phyloP scores from a whole-genome alignment of 2,888 invertebrate species.

The Chaitophorus viminalis region DNA sequence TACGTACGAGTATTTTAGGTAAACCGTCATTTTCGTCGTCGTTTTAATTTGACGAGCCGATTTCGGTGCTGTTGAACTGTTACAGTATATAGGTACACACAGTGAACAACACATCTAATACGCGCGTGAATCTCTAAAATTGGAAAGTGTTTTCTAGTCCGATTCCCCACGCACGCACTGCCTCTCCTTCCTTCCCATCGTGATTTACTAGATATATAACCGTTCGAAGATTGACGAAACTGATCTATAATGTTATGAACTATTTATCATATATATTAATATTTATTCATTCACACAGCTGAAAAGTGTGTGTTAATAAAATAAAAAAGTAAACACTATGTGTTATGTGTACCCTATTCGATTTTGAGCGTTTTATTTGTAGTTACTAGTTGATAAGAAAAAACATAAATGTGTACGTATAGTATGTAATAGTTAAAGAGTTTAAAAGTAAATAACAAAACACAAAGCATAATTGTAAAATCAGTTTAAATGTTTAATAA shows the following conservation, averaged over 20 bases:
- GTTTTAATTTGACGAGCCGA: not conserved
- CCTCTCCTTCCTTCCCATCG: not conserved
- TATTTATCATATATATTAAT: too few species aligned
- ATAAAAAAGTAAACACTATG: not conserved
- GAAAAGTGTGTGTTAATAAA: not conserved
- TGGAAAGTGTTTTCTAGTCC: slow-evolving; percentile 44
- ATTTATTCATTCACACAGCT: too few species aligned
- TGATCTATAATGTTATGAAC: not conserved
- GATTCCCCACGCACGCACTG: not conserved
- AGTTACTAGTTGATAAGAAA: too few species aligned
- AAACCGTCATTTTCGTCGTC: too few species aligned
- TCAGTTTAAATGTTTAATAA: too few species aligned
- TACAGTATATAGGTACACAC: not conserved
- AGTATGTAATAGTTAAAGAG: too few species aligned
- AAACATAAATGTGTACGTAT: too few species aligned
- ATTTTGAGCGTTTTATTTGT: too few species aligned
- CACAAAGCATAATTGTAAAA: too few species aligned
- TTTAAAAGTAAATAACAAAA: too few species aligned
- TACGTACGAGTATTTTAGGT: too few species aligned
- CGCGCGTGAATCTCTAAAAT: slow-evolving; percentile 25
- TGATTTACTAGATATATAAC: not conserved
- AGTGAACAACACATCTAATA: not conserved
- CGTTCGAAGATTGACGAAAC: not conserved
- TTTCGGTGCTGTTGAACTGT: slow-evolving; percentile 26
- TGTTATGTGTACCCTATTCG: too few species aligned